These are phyloP conservation scores for Myotis findleyi DNA, from an alignment of 2,797 vertebrate genomes.

Conservation along the genomic window DNA sequence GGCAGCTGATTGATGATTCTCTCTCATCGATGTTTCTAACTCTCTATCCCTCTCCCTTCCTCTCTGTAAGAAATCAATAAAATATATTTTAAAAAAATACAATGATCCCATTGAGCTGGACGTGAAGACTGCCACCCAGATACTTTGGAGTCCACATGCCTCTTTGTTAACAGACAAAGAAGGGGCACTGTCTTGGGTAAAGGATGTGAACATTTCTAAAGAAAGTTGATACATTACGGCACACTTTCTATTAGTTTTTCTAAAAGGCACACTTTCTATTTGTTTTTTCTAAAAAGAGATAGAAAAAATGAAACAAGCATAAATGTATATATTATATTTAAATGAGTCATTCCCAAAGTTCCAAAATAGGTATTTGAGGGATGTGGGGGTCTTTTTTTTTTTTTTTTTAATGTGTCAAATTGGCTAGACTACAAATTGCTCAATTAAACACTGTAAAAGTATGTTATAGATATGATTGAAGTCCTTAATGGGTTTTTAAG, in stretches of 20 bases:
- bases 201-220: constrained; percentile 7
- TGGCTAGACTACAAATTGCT: background rate
- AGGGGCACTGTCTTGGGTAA: background rate
- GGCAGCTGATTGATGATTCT: too few species aligned
- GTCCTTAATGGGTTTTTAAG: background rate
- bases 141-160: background rate
- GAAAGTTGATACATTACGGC: background rate
- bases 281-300: background rate
- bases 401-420: background rate
- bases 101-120: background rate
- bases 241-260: background rate
- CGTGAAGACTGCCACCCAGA: background rate
- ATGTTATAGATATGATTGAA: background rate
- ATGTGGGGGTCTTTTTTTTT: background rate
- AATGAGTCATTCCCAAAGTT: background rate
- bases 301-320: background rate
- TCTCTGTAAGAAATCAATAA: too few species aligned
- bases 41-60: too few species aligned
- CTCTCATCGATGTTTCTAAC: too few species aligned
- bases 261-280: background rate
- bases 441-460: background rate
- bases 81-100: background rate
- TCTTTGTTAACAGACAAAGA: background rate
- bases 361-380: background rate
- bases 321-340: background rate